phyloP scores from a whole-genome alignment of 2,113 vertebrate species.

The Larimichthys crocea region DNA sequence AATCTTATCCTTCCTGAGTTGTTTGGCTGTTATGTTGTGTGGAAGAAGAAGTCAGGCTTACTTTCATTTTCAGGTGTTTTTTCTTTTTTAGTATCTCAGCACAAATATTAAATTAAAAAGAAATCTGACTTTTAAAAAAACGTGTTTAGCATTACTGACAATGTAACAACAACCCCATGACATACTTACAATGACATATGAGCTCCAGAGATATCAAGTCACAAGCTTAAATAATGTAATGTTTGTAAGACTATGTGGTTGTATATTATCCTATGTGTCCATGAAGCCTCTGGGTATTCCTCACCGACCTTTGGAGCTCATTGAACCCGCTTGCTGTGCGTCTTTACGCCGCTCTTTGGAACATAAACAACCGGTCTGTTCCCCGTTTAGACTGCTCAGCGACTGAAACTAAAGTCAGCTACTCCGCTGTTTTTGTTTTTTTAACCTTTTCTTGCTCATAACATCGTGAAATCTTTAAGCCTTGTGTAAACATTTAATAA shows the following conservation, averaged over 20 bases:
- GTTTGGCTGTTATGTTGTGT: not conserved
- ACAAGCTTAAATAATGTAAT: not conserved
- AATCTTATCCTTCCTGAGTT: not conserved
- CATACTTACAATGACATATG: too few species aligned
- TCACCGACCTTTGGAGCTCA: conserved; percentile 3
- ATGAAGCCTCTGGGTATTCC: not conserved
- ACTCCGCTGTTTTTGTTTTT: too few species aligned
- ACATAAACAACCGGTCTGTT: conserved; percentile 43
- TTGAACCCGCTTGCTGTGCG: not conserved
- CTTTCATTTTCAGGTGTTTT: not conserved
- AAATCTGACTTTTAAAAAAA: not conserved
- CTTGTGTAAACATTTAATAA: not conserved
- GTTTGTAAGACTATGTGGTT: too few species aligned
- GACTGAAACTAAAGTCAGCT: not conserved
- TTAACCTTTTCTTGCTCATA: too few species aligned
- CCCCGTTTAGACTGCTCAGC: not conserved
- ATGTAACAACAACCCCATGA: not conserved
- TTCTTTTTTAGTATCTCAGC: not conserved
- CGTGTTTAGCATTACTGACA: not conserved
- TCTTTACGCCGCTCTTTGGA: not conserved
- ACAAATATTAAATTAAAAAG: not conserved
- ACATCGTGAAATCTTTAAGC: not conserved
- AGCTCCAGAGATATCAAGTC: too few species aligned
- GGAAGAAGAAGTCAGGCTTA: not conserved
- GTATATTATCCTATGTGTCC: not conserved